Evolutionary conservation across 2,888 invertebrate genomes (phyloP).

Genomic region (Napeogenes sylphis): DNA sequence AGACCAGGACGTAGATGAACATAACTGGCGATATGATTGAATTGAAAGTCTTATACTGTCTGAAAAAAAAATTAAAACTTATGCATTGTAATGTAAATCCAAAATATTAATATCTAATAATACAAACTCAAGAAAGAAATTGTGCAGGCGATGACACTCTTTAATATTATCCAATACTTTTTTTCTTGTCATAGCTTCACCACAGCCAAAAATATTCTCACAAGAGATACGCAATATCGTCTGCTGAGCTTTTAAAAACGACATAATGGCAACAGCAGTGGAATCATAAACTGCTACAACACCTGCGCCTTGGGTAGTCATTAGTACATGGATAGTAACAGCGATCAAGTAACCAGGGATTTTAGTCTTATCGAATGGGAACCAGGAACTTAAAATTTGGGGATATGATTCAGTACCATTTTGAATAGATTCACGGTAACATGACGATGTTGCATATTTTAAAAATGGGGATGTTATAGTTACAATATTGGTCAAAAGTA

Average conservation of each 20-base stretch:
- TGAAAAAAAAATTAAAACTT: slow-evolving; percentile 34
- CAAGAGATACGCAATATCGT: slow-evolving; percentile 47
- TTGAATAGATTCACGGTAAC: slow-evolving; percentile 42
- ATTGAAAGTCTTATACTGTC: slow-evolving; percentile 44
- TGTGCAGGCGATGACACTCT: slow-evolving; percentile 57
- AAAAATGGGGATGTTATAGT: slow-evolving; percentile 45
- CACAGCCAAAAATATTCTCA: slow-evolving; percentile 40
- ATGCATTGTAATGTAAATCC: background rate
- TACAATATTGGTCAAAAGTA: slow-evolving; percentile 41
- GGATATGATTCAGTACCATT: slow-evolving; percentile 48
- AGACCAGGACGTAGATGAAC: slow-evolving; percentile 56
- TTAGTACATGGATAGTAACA: slow-evolving; percentile 41
- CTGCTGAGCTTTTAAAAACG: slow-evolving; percentile 57
- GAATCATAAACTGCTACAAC: slow-evolving; percentile 51
- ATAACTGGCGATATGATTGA: slow-evolving; percentile 52
- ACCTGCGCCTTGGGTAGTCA: slow-evolving; percentile 46
- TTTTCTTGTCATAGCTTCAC: slow-evolving; percentile 22
- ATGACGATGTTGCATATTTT: slow-evolving; percentile 39
- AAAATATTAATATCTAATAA: slow-evolving; percentile 10
- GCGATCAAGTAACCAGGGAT: slow-evolving; percentile 51
- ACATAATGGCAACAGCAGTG: slow-evolving; percentile 50
- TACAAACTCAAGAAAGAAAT: slow-evolving; percentile 48
- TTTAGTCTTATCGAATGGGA: slow-evolving; percentile 53
- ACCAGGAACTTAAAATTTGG: slow-evolving; percentile 56
- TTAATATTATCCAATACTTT: slow-evolving; percentile 42